phyloP scores from a whole-genome alignment of 1,140 invertebrate genomes.

The Zaprionus inermis region DNA sequence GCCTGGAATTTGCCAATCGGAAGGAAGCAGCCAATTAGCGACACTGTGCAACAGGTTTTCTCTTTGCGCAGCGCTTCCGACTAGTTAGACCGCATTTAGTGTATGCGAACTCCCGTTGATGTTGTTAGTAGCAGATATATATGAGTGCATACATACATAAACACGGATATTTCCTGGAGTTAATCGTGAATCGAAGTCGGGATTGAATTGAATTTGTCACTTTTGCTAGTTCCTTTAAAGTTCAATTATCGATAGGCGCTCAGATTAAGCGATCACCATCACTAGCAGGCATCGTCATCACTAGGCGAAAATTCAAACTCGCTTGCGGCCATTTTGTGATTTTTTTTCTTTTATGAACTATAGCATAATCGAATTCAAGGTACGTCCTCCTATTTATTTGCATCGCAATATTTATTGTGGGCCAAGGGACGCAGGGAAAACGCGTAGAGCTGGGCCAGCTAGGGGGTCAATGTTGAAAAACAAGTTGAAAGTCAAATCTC shows the following conservation, averaged over 20 bases:
- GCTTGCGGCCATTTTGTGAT: neutral
- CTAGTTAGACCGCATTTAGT: constrained; percentile 4
- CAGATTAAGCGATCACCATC: neutral
- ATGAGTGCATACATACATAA: neutral
- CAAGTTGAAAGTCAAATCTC: constrained; percentile 47
- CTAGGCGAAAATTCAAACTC: neutral
- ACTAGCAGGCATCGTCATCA: neutral
- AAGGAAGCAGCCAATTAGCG: constrained; percentile 61
- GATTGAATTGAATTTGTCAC: neutral
- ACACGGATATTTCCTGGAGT: neutral
- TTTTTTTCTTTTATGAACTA: neutral
- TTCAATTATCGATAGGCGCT: neutral
- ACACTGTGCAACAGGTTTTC: constrained; percentile 30
- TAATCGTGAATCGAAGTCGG: no score
- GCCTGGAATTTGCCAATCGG: constrained; percentile 57
- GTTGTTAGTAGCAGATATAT: neutral
- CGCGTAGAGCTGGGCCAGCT: neutral
- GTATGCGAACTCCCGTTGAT: neutral
- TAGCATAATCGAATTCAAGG: neutral
- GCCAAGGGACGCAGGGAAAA: neutral
- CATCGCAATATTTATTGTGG: neutral
- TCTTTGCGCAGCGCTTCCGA: neutral
- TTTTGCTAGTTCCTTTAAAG: neutral
- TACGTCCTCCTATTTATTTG: neutral
- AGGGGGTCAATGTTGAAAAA: constrained; percentile 41